These are phyloP conservation scores for Phenacoccus solenopsis DNA, from an alignment of 1,140 invertebrate genomes.

Conservation along the genomic window DNA sequence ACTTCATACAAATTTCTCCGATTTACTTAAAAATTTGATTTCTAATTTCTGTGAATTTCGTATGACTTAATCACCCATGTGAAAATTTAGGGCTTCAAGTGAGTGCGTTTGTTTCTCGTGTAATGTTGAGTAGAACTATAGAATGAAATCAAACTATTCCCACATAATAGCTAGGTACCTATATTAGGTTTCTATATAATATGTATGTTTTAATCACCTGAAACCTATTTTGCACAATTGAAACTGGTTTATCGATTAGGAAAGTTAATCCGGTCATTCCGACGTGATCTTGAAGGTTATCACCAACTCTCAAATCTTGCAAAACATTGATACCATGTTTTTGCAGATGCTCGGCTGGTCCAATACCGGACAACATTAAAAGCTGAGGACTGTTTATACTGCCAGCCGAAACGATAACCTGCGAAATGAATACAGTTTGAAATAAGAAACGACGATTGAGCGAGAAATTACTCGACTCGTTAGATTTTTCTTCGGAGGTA, in stretches of 20 bases:
- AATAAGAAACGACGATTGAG: too few relatives aligned
- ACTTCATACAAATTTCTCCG: too few relatives aligned
- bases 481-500: too few relatives aligned
- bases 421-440: background rate
- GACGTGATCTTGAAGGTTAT: conserved; percentile 71
- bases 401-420: conserved; percentile 57
- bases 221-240: conserved; percentile 51
- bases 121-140: too few relatives aligned
- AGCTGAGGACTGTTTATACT: conserved; percentile 67
- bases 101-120: too few relatives aligned
- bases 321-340: conserved; percentile 55
- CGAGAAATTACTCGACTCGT: too few relatives aligned
- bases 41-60: too few relatives aligned
- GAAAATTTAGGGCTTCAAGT: too few relatives aligned
- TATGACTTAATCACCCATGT: too few relatives aligned
- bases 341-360: conserved; percentile 57
- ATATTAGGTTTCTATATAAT: background rate
- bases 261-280: conserved; percentile 69
- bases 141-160: too few relatives aligned
- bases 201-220: conserved; percentile 23
- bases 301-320: conserved; percentile 49
- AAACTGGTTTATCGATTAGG: conserved; percentile 56
- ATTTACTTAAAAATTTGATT: too few relatives aligned
- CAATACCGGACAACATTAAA: conserved; percentile 77
- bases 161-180: too few relatives aligned